Evolutionary conservation across 2,888 invertebrate genomes (phyloP).

Genomic region (Rhagophthalmus giganteus): DNA sequence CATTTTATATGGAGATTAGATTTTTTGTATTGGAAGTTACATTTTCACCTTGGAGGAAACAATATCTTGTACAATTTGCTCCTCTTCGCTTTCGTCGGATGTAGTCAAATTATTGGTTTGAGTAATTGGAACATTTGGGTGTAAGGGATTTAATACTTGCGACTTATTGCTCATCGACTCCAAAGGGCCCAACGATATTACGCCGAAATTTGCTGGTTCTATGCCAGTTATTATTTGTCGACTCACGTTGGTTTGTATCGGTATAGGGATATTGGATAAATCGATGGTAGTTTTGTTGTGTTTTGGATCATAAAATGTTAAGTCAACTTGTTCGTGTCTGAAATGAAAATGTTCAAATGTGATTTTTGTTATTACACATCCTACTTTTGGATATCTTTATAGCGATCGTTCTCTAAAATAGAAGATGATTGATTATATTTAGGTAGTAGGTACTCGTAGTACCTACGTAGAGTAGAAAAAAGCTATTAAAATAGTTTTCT

Average conservation of each 20-base stretch:
- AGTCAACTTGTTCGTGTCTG: constrained; percentile 60
- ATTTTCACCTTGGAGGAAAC: background rate
- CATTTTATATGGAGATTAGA: no score
- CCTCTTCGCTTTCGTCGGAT: constrained; percentile 39
- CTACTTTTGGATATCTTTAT: no score
- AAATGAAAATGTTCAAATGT: constrained; percentile 30
- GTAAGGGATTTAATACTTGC: background rate
- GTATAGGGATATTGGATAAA: constrained; percentile 59
- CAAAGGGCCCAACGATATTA: constrained; percentile 1
- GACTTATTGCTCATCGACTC: constrained; percentile 29
- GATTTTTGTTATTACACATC: no score
- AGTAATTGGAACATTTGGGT: constrained; percentile 47
- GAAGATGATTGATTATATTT: no score
- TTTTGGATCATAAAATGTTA: constrained; percentile 60
- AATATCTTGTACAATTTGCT: constrained; percentile 36
- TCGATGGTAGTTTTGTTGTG: constrained; percentile 58
- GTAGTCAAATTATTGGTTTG: constrained; percentile 49
- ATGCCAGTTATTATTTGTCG: constrained; percentile 60
- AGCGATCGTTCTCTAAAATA: no score
- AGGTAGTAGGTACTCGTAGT: no score
- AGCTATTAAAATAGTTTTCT: no score
- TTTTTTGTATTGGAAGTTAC: background rate
- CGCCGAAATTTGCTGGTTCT: constrained; percentile 56
- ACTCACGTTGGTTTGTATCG: constrained; percentile 60
- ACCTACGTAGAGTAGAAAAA: no score